A percentile compares a stretch with the other conserved stretches of the same genome.
phyloP scores from a whole-genome alignment of 2,797 vertebrate species.

The Lepus townsendii region DNA sequence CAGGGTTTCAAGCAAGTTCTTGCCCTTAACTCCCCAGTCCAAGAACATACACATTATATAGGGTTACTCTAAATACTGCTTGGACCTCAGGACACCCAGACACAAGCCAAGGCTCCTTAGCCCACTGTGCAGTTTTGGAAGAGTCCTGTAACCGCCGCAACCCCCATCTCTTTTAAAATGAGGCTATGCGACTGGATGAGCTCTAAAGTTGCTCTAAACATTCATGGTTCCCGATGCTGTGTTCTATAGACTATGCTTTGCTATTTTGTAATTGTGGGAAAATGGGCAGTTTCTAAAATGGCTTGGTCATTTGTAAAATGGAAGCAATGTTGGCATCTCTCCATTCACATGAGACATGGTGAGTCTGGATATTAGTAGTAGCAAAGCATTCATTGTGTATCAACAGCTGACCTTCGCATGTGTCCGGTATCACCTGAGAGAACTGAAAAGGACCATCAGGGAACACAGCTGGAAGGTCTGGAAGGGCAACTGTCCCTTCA shows the following conservation, averaged over 20 bases:
- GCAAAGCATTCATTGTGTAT: not conserved
- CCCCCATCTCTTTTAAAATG: not conserved
- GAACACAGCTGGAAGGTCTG: not conserved
- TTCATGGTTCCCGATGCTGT: not conserved
- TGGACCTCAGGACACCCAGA: not conserved
- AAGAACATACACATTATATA: not conserved
- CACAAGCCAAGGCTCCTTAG: not conserved
- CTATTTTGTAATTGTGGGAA: constrained; percentile 1
- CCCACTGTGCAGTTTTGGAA: rapidly evolving
- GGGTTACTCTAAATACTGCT: not conserved
- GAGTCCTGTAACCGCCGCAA: not conserved
- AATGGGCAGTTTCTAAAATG: not conserved
- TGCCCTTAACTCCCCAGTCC: not conserved
- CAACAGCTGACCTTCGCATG: not conserved
- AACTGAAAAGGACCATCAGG: not conserved
- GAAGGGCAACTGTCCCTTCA: not conserved
- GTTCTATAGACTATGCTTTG: not conserved
- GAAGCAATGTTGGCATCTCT: not conserved
- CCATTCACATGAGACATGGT: not conserved
- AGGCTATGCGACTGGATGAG: not conserved
- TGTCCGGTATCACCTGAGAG: not conserved
- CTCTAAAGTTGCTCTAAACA: not conserved
- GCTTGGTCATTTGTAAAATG: not conserved
- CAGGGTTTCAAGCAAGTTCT: not conserved
- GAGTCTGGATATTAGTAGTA: not conserved